These are phyloP conservation scores for Petrocephalus zakoni DNA, from an alignment of 2,113 vertebrate species.

Conservation along the genomic window DNA sequence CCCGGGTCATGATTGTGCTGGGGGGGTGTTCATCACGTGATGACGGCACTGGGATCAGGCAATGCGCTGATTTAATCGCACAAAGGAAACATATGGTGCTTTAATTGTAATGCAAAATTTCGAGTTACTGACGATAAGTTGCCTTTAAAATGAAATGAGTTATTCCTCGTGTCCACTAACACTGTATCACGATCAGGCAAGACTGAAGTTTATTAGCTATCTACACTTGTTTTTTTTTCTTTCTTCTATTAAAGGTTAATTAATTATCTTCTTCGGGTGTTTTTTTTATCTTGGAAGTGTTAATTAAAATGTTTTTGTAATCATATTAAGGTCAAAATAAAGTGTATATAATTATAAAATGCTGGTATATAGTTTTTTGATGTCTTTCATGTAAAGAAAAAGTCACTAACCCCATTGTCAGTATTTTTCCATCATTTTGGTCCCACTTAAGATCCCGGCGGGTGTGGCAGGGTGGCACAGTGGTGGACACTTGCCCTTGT, in stretches of 20 bases:
- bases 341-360: not conserved
- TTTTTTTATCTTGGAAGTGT: not conserved
- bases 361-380: not conserved
- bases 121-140: not conserved
- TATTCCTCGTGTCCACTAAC: not conserved
- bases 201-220: not conserved
- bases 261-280: not conserved
- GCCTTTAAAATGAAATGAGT: not conserved
- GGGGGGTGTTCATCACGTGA: not conserved
- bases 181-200: not conserved
- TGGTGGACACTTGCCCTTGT: not conserved
- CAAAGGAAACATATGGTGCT: not conserved
- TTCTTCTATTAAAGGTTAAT: not conserved
- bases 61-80: not conserved
- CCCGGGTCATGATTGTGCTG: not conserved
- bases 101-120: not conserved
- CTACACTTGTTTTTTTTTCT: not conserved
- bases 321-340: not conserved
- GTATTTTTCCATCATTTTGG: not conserved
- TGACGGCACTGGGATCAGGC: not conserved
- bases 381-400: not conserved
- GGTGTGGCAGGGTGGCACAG: not conserved
- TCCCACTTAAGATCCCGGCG: not conserved
- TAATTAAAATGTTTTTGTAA: not conserved
- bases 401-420: not conserved